Evolutionary conservation across 2,888 invertebrate species (phyloP), one percentile per base, ranked within the genome.

Genomic region (Phragmatobia fuliginosa): DNA sequence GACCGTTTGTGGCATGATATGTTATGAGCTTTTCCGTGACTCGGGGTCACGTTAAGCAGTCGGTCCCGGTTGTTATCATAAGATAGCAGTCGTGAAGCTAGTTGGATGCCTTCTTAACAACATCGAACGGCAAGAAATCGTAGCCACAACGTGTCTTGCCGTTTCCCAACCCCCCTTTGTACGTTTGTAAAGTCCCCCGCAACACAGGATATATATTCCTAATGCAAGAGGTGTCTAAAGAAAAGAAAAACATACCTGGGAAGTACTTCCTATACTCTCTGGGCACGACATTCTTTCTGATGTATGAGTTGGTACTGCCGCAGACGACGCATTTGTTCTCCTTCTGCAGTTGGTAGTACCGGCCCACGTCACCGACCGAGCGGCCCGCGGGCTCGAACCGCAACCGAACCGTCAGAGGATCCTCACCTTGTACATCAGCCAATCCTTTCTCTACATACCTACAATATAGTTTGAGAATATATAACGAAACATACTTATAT

Each of bases 271-370:
- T 96, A 85, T 98, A 98, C 89, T 98, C 98, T 70, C 97, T 95
- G 0, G 98, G 98, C 45, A 98, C 97, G n/a, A 98, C 96, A 81
- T 97, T 97, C 90, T 98, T 98, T 31, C 97, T 92, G 68, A 97
- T 96, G 83, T 97, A 97, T 0, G 96, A 96, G 77, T 97, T 96
- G 0, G 90, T 90, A 11, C 91, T 87, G 0, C 98, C 98, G 86
- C 98, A 98, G 0, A 98, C 98, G 1, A 98, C 98, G 86, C 98
- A 98, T 60, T 95, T 95, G 90, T 98, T 98, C 74, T 96, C 95
- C 84, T 98, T 97, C 5, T 96, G 94, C 66, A 96, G 96, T 73
- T 96, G 96, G 87, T 98, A 98, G 90, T 97, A 98, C 62, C 96
- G 94, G n/a, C 97, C 97, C 36, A 96, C 96, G 75, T 96, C 96